Evolutionary conservation across 2,113 vertebrate species (phyloP).

Genomic region (Potamarius usumacintae): DNA sequence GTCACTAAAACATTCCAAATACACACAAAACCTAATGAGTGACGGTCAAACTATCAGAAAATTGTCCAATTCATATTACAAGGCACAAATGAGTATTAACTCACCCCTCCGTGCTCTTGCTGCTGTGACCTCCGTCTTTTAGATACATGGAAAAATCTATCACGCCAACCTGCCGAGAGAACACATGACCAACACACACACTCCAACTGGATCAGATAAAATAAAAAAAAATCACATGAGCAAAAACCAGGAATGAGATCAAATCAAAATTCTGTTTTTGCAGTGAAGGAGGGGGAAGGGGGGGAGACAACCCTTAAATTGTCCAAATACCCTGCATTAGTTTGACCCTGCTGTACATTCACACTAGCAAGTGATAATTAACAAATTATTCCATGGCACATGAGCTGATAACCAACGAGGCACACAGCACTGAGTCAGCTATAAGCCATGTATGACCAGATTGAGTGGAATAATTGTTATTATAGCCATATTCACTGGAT

Average conservation of each 20-base stretch:
- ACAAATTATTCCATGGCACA: too few relatives aligned
- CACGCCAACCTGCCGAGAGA: constrained; percentile 85
- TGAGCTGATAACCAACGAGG: too few relatives aligned
- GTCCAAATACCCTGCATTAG: neutral
- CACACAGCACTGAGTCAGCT: too few relatives aligned
- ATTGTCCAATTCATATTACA: neutral
- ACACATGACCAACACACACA: neutral
- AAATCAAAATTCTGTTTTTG: neutral
- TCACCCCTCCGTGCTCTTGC: constrained; percentile 93
- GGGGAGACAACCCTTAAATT: neutral
- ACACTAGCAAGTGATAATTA: neutral
- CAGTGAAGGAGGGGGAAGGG: neutral
- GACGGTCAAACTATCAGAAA: neutral
- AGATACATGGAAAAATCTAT: constrained; percentile 99
- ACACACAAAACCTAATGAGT: neutral
- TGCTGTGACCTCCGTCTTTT: constrained; percentile 91
- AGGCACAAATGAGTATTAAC: constrained; percentile 52
- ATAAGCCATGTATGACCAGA: too few relatives aligned
- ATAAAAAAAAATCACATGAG: neutral
- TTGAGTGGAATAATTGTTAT: too few relatives aligned
- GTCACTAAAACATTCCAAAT: constrained; percentile 71
- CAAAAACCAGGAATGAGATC: neutral
- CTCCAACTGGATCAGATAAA: neutral
- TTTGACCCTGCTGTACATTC: neutral
- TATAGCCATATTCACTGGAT: too few relatives aligned